Base-by-base conservation (phyloP, 1,140 invertebrate species). In the Rhyzopertha dominica region DNA sequence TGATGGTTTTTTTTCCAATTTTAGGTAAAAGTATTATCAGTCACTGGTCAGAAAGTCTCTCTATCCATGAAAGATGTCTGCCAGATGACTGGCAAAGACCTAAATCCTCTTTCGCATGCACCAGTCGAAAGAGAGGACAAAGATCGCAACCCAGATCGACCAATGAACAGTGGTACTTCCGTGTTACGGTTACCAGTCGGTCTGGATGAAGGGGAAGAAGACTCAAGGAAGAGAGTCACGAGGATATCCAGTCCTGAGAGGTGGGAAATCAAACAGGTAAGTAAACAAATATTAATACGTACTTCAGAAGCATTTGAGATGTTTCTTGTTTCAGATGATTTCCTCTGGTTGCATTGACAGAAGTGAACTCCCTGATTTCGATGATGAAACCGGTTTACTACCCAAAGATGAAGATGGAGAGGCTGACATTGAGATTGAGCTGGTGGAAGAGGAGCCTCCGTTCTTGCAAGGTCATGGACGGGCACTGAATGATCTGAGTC, bases 61-160 rank as follows among this genome's bases (percentile, higher is more conserved):
- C 72, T 99, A 4, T 95, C 92, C 13, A 96, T 99, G 85, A 99
- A 97, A 73, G 96, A 99, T 72, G 95, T 98, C 0, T 90, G 97
- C 66, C 96, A 99, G 71, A 81, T 86, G 18, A 88, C 84, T 2
- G 97, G 96, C 1, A 82, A 85, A 65, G 96, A 99, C 76, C 71
- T 99, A 3, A 98, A 98, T 73, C 94, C 94, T 39, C 65, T 78
- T 12, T 83, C 78, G 8, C 79, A 81, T 63, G 72, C 74, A 22
- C 71, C 68, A 31, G 48, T 59, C 2, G 74, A 87, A 63, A 79
- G 84, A 29, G 82, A 87, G 47, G 74, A 82, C 32, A 74, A 77
- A 44, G 76, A 84, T 44, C 71, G 91, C 26, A 96, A 95, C 74
- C 91, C 91, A 0, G 91, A 95, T 67, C 68, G 89, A 20, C 90